phyloP scores from a whole-genome alignment of 2,797 vertebrate genomes.

The Parambassis ranga region DNA sequence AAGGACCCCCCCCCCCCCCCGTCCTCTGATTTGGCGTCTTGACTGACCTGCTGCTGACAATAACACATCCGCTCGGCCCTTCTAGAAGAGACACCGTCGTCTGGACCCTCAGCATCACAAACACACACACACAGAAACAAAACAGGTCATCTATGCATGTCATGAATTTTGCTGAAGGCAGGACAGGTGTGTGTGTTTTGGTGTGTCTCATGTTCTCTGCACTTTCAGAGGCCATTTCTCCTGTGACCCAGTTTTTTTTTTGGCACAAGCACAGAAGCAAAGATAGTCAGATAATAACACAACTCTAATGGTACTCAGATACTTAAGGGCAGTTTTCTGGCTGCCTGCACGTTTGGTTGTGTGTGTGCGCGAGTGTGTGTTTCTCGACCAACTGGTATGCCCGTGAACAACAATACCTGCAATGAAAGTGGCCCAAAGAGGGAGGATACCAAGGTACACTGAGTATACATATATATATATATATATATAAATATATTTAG shows the following conservation, averaged over 20 bases:
- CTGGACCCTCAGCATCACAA: slow-evolving; percentile 26
- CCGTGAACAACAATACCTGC: slow-evolving; percentile 37
- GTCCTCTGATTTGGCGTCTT: slow-evolving; percentile 39
- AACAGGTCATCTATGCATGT: slow-evolving; percentile 63
- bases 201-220: slow-evolving; percentile 37
- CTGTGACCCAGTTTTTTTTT: slow-evolving; percentile 58
- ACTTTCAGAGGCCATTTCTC: slow-evolving; percentile 59
- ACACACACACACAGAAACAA: slow-evolving; percentile 14
- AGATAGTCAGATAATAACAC: slow-evolving; percentile 50
- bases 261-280: slow-evolving; percentile 58
- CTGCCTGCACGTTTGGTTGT: slow-evolving; percentile 27
- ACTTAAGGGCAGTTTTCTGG: slow-evolving; percentile 40
- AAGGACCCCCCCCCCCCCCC: slow-evolving; percentile 28
- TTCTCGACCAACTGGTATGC: slow-evolving; percentile 31
- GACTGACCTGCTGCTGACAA: slow-evolving; percentile 57
- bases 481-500: slow-evolving; percentile 63
- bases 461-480: slow-evolving; percentile 63
- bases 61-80: slow-evolving; percentile 4
- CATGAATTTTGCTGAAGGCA: slow-evolving; percentile 31
- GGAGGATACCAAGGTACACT: slow-evolving; percentile 61
- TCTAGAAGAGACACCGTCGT: slow-evolving; percentile 37
- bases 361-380: slow-evolving; percentile 30
- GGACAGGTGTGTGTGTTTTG: slow-evolving; percentile 38
- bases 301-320: slow-evolving; percentile 49
- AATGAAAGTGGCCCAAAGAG: slow-evolving; percentile 46